These are phyloP conservation scores for Chrysogorgia sp. DNA, from an alignment of 92 coral and sea anemone genomes.

Conservation along the genomic window DNA sequence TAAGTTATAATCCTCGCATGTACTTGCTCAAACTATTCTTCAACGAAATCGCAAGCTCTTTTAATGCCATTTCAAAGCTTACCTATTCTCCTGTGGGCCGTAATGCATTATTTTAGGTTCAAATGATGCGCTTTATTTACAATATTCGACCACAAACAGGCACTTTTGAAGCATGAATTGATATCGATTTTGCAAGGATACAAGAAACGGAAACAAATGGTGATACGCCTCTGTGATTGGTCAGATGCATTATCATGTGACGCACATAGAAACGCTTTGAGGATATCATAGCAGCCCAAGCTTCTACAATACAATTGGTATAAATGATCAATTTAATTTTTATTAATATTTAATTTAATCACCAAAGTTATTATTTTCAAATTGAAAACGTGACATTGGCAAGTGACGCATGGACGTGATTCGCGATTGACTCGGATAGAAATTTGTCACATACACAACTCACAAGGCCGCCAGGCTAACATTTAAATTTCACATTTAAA, in stretches of 20 bases:
- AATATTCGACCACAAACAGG: constrained; percentile 20
- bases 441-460: no score
- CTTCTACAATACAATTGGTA: no score
- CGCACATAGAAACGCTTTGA: no score
- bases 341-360: no score
- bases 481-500: no score
- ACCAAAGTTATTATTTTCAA: no score
- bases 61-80: neutral
- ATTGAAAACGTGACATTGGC: no score
- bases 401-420: no score
- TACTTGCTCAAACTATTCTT: neutral
- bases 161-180: constrained; percentile 23
- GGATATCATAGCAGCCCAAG: no score
- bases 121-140: neutral
- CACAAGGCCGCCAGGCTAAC: no score
- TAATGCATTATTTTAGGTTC: constrained; percentile 4
- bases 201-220: constrained; percentile 40
- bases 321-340: no score
- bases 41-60: neutral
- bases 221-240: constrained; percentile 34
- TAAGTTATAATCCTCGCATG: neutral
- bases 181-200: neutral
- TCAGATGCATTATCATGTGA: constrained; percentile 23
- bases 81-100: constrained; percentile 22
- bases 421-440: no score